Conservation (phyloP, 2,113 vertebrate genomes). For the Centropus unirufus region DNA sequence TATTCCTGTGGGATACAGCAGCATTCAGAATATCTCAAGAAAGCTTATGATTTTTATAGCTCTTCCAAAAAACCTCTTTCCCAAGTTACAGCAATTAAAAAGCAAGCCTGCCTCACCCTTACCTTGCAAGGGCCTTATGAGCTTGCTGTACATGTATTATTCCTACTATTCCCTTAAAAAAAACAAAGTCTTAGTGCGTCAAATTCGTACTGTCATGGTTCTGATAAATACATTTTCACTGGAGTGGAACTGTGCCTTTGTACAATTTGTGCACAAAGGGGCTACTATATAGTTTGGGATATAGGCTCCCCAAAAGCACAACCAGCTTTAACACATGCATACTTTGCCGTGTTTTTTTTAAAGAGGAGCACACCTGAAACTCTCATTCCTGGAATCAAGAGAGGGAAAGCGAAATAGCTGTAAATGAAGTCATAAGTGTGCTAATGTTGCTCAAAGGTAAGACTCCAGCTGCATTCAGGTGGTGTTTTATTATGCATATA, state of each 20-base stretch:
- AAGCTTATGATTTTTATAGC: background rate
- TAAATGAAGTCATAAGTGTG: background rate
- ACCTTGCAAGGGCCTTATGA: background rate
- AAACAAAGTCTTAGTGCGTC: background rate
- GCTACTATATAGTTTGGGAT: background rate
- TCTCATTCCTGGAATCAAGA: conserved; percentile 4
- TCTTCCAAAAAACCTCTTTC: background rate
- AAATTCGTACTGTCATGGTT: background rate
- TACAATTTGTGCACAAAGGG: background rate
- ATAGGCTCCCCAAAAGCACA: background rate
- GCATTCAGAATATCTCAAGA: background rate
- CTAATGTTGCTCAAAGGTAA: conserved; percentile 4
- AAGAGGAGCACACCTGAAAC: conserved; percentile 40
- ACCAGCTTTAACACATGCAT: background rate
- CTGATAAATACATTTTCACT: background rate
- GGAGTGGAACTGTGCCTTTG: background rate
- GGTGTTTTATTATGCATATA: background rate
- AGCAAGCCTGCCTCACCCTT: background rate
- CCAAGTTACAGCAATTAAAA: background rate
- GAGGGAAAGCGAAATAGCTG: conserved; percentile 23
- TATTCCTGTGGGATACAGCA: background rate
- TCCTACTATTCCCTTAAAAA: background rate
- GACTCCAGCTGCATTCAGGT: conserved; percentile 35
- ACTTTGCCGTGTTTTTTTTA: background rate
- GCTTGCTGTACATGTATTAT: background rate